Base-by-base conservation (phyloP, 2,888 invertebrate genomes). In the Kryphioiulus occultus region DNA sequence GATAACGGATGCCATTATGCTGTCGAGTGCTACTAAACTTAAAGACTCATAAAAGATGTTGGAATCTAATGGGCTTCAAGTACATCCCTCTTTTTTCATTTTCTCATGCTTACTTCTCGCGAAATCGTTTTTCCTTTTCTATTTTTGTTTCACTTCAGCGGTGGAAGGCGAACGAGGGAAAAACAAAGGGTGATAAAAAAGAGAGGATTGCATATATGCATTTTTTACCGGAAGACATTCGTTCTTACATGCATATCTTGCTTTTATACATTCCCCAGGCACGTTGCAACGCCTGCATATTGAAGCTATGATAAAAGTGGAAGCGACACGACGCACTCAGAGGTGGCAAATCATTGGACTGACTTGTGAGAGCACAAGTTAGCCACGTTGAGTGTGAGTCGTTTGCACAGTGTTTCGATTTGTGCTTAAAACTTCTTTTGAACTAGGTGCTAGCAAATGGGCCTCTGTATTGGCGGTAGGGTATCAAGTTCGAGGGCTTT, bases 21-120 rank as follows among this genome's bases (percentile, higher is more conserved):
- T 59, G 59, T 22, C 59, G 59, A 59, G 59, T 59, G 59, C 59
- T 59, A 59, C 59, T 59, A 59, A 59, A 59, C 59, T 59, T 59
- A 59, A 59, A 59, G 59, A 59, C 59, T 59, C 59, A 59, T 59
- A 59, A 59, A 59, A 59, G 59, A 59, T 59, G 59, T 59, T 59
- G 59, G 59, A 59, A 59, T 59, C 59, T 59, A 59, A 59, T 59
- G 59, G 59, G 59, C 59, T 59, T 59, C 59, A 59, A 59, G 59
- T 59, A 59, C 59, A 59, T n/a, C 59, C 59, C 59, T 59, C 59
- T 22, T 59, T 59, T 59, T 59, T 59, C 59, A 59, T 59, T 59
- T 59, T 59, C 59, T 59, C 59, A 22, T 59, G 59, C 59, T 59
- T 59, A 59, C 59, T 59, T 59, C 59, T 59, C 59, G 59, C 22